A percentile compares a stretch with the other conserved stretches of the same genome.
These are phyloP conservation scores for Diachrysia chrysitis DNA, from an alignment of 2,888 invertebrate genomes.

Conservation along the genomic window DNA sequence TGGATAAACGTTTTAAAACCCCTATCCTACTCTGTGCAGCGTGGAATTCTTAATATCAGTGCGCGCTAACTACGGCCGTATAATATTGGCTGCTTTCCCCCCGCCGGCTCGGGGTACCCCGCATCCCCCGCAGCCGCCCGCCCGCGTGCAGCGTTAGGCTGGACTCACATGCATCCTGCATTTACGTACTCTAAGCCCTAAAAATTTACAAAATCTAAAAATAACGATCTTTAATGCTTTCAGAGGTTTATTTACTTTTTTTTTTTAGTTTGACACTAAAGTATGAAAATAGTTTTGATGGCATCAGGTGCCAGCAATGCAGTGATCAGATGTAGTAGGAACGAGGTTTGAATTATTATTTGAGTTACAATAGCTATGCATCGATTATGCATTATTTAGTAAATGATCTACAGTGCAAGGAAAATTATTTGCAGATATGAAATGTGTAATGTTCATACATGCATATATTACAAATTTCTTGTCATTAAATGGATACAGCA, in stretches of 20 bases:
- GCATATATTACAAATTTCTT: too few relatives aligned
- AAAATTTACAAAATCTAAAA: not conserved
- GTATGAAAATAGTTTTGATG: too few relatives aligned
- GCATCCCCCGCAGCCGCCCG: conserved; percentile 32
- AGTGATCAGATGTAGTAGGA: too few relatives aligned
- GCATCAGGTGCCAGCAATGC: too few relatives aligned
- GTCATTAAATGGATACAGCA: too few relatives aligned
- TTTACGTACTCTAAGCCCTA: conserved; percentile 17
- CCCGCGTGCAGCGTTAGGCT: conserved; percentile 59
- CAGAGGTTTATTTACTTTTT: not conserved
- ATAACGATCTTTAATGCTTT: not conserved
- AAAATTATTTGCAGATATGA: too few relatives aligned
- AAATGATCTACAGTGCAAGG: too few relatives aligned
- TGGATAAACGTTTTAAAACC: conserved; percentile 32
- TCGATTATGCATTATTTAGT: too few relatives aligned
- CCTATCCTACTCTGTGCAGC: conserved; percentile 67
- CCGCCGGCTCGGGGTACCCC: conserved; percentile 24
- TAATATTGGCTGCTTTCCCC: conserved; percentile 78
- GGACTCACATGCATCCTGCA: conserved; percentile 56
- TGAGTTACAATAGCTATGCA: too few relatives aligned
- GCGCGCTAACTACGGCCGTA: conserved; percentile 88
- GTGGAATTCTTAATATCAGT: conserved; percentile 89
- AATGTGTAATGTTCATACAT: too few relatives aligned
- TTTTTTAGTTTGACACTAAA: too few relatives aligned
- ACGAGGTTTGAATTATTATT: too few relatives aligned